Base-by-base conservation (phyloP, 2,888 invertebrate genomes). In the Acanthopleura granulata region DNA sequence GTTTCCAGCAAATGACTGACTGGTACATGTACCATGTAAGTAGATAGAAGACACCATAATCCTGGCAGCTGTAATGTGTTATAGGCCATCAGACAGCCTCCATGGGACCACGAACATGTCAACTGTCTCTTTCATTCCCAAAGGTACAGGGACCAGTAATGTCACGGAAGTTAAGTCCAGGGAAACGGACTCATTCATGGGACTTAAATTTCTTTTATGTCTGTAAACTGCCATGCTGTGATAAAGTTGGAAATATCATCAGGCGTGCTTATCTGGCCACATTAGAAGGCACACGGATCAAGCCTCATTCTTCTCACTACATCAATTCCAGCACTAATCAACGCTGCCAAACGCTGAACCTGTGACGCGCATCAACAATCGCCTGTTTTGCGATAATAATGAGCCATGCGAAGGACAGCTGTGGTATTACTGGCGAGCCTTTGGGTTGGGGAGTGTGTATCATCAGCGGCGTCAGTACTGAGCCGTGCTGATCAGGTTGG, bases 371-470 rank as follows among this genome's bases (percentile, higher is more conserved):
- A 57, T 57, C 57, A 57, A 57, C 57, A 57, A 57, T 57, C 57
- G 57, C 57, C 57, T 57, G 57, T 57, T 57, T 57, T 57, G 40
- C 57, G 57, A 57, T 57, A 57, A 57, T 57, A 22, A 57, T 57
- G 57, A 57, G 57, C n/a, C 57, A 57, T 22, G 22, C 18, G 57
- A 57, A 22, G 22, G 57, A 57, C 57, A 57, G 57, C 57, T 57
- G 57, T 57, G 22, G 57, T 57, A 57, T 57, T 57, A 57, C 3
- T 57, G 57, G n/a, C n/a, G n/a, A 3, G 57, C 12, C 57, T 57
- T 57, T 18, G 57, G n/a, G 57, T 22, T 57, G 57, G 57, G n/a
- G 22, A 57, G 57, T 3, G 4, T 40, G 40, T 40, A 40, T 40
- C n/a, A n/a, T n/a, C 4, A 57, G 57, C 22, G 22, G 57, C 22